Percentiles rank a stretch among this genome's conserved stretches.
Evolutionary conservation across 2,113 vertebrate species (phyloP).

Genomic region (Python bivittatus): DNA sequence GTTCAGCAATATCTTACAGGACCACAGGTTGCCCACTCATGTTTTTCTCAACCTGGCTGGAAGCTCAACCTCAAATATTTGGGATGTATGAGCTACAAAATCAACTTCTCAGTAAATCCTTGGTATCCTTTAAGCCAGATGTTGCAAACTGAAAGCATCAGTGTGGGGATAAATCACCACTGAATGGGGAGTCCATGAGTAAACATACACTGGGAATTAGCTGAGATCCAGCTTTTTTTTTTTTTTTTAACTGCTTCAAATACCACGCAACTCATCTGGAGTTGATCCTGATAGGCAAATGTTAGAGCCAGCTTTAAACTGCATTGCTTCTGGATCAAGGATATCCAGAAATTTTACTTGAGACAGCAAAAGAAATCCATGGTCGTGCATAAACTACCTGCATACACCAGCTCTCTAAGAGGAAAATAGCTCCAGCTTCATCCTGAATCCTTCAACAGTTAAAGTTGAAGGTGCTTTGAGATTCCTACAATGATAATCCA

Average conservation of each 20-base stretch:
- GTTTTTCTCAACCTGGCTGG: no score
- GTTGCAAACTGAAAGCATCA: no score
- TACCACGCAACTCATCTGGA: not conserved
- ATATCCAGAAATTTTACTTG: not conserved
- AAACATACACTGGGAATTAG: not conserved
- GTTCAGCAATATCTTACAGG: no score
- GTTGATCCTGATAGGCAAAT: not conserved
- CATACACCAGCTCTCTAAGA: not conserved
- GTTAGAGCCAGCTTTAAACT: not conserved
- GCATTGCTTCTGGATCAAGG: not conserved
- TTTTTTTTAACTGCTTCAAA: not conserved
- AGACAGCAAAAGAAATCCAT: not conserved
- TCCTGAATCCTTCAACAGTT: no score
- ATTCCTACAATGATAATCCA: no score
- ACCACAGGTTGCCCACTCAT: no score
- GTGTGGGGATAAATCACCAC: no score
- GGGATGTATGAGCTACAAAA: no score
- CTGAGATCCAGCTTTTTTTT: not conserved
- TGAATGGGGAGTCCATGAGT: not conserved
- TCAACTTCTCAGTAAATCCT: no score
- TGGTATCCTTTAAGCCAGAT: no score
- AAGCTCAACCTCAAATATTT: no score
- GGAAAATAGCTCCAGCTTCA: not conserved
- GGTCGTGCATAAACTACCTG: not conserved
- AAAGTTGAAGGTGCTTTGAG: no score